Conservation (phyloP, 37 sponge, comb jelly and placozoan species). For the Tethya wilhelma region DNA sequence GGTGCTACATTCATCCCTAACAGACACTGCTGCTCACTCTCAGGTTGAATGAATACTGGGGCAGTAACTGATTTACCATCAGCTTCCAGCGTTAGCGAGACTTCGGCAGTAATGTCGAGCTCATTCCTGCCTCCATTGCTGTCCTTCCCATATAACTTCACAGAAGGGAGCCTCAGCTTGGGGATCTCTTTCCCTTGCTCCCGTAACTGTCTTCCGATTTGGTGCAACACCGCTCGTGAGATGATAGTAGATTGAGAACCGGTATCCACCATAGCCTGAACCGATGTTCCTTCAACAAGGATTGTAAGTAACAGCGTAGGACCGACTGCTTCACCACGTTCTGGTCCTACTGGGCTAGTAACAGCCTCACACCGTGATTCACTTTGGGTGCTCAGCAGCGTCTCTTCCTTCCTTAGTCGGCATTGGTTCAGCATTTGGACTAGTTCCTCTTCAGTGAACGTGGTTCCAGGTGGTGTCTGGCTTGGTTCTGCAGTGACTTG, state of each 20-base stretch:
- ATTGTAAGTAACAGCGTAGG: neutral
- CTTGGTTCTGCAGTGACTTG: neutral
- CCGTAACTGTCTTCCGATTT: neutral
- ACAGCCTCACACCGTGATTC: neutral
- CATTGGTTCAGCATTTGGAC: neutral
- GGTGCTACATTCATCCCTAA: conserved; percentile 45
- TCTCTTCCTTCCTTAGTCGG: neutral
- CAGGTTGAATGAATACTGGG: conserved; percentile 40
- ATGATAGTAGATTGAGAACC: conserved; percentile 53
- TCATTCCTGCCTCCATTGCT: neutral
- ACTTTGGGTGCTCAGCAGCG: neutral
- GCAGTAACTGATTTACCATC: neutral
- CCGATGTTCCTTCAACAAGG: conserved; percentile 17
- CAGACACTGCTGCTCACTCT: conserved; percentile 38
- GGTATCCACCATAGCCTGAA: conserved; percentile 30
- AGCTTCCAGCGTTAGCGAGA: neutral
- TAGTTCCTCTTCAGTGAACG: neutral
- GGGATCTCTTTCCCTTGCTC: neutral
- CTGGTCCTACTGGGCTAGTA: too few species aligned
- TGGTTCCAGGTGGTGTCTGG: neutral
- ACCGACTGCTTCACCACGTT: conserved; percentile 17
- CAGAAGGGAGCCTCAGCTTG: conserved; percentile 3
- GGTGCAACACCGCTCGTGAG: conserved; percentile 6
- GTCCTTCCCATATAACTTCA: conserved; percentile 27
- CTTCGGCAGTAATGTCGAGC: conserved; percentile 19